Base-by-base conservation (phyloP, 1,140 invertebrate species). In the Telenomus remus region DNA sequence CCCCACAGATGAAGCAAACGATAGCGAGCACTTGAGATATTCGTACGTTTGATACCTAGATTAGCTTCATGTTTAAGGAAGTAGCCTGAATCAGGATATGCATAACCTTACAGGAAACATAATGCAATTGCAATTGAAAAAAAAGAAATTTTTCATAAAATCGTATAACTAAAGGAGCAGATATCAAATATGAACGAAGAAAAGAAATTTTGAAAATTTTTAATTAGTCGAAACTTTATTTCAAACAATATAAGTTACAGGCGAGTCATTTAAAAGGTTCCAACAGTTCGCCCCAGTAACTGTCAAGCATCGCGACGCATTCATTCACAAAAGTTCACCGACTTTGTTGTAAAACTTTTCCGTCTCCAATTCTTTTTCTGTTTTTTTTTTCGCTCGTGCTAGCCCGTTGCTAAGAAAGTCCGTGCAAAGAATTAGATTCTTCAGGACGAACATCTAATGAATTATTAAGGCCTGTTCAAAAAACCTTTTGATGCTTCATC, bases 231-330 rank as follows among this genome's bases (percentile, higher is more conserved):
- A n/a, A n/a, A n/a, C n/a, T n/a, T n/a, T n/a, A n/a, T n/a, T n/a
- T 66, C 48, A 61, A 66, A 74, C 63, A 61, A 74, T 74, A 56
- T 55, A 74, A 66, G 61, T 73, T 74, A 61, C 46, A 27, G 55
- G 70, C 51, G 46, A 61, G 48, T 44, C 56, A 61, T 74, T 66
- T 74, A 74, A 61, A 55, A 19, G 56, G 16, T 61, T 74, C 60
- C 54, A 27, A 4, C 42, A 55, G 11, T 42, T 69, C 35, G 12
- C 27, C 60, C 54, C 48, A 72, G 49, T 60, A 47, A 65, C 70
- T 60, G 70, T 60, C 60, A 73, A 49, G 46, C 47, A 43, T 42
- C 10, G 19, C 50, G 56, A 50, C 56, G 60, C 60, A 72, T 65
- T 73, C 60, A 13, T 65, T 43, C 27, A 6, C 54, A 47, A 65